Conservation (phyloP, 2,797 vertebrate genomes). For the Anableps anableps region DNA sequence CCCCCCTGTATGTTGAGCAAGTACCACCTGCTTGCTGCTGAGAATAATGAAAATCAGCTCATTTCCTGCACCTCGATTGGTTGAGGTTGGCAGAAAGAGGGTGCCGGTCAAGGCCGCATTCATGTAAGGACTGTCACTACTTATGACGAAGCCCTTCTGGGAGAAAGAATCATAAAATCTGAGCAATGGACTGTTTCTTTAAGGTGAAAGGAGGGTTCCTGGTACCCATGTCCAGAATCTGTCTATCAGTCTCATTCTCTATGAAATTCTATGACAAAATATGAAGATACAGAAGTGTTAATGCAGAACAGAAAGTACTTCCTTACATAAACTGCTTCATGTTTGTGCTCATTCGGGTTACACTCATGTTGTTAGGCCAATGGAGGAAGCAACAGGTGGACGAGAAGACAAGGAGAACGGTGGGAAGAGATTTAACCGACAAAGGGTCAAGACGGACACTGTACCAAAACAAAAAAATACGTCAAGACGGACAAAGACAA, state of each 20-base stretch:
- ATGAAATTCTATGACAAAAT: constrained; percentile 30
- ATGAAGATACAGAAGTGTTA: constrained; percentile 36
- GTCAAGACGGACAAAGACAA: constrained; percentile 46
- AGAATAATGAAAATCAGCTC: not conserved
- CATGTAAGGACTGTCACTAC: not conserved
- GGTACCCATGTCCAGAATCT: constrained; percentile 16
- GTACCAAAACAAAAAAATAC: constrained; percentile 44
- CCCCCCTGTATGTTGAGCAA: not conserved
- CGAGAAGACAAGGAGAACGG: constrained; percentile 26
- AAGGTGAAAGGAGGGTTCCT: constrained; percentile 22
- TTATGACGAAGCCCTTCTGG: not conserved
- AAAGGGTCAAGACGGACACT: constrained; percentile 21
- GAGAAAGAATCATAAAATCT: not conserved
- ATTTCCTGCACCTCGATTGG: not conserved
- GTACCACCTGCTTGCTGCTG: not conserved
- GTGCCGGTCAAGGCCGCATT: too few species aligned
- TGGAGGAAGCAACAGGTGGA: constrained; percentile 22
- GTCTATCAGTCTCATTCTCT: constrained; percentile 63
- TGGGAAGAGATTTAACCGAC: constrained; percentile 46
- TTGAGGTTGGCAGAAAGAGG: not conserved
- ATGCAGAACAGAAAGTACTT: constrained; percentile 46
- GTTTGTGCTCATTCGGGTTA: not conserved
- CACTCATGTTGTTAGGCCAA: not conserved
- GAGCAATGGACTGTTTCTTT: constrained; percentile 1
- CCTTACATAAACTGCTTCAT: constrained; percentile 18